Conservation (phyloP, 2,797 vertebrate genomes). For the Enteromius viviparus region DNA sequence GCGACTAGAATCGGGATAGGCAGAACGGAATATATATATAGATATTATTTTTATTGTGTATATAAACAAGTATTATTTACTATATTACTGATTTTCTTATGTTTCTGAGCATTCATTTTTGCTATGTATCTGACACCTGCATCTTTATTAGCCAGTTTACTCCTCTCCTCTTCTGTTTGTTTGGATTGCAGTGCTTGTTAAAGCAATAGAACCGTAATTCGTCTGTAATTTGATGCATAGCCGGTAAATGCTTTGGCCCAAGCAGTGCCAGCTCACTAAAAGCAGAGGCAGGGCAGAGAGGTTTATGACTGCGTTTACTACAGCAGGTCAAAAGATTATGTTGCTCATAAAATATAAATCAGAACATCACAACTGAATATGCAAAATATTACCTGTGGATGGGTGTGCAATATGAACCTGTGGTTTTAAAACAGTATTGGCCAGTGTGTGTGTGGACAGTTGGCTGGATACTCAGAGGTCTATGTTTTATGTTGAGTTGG, state of each 20-base stretch:
- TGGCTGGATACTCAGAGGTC: neutral
- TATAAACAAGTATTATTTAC: neutral
- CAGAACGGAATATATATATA: too few relatives aligned
- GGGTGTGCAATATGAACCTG: neutral
- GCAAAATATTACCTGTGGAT: constrained; percentile 15
- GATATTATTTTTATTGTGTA: neutral
- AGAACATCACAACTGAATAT: constrained; percentile 1
- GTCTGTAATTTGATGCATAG: constrained; percentile 51
- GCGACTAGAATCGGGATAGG: too few relatives aligned
- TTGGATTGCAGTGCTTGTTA: constrained; percentile 52
- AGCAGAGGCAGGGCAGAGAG: constrained; percentile 24
- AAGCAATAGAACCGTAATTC: constrained; percentile 54
- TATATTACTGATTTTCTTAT: neutral
- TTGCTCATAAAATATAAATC: constrained; percentile 36
- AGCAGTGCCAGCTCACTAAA: constrained; percentile 35
- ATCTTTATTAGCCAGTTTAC: constrained; percentile 38
- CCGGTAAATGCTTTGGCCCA: constrained; percentile 44
- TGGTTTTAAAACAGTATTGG: neutral
- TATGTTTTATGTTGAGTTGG: constrained; percentile 1
- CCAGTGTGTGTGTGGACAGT: neutral
- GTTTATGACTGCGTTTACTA: constrained; percentile 33
- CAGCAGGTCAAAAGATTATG: constrained; percentile 21
- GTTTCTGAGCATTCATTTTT: neutral
- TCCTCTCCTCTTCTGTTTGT: constrained; percentile 39
- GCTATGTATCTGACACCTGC: neutral